A percentile compares a stretch with the other conserved stretches of the same genome.
phyloP scores from a whole-genome alignment of 2,888 invertebrate genomes.

The Mesochorus sp. region DNA sequence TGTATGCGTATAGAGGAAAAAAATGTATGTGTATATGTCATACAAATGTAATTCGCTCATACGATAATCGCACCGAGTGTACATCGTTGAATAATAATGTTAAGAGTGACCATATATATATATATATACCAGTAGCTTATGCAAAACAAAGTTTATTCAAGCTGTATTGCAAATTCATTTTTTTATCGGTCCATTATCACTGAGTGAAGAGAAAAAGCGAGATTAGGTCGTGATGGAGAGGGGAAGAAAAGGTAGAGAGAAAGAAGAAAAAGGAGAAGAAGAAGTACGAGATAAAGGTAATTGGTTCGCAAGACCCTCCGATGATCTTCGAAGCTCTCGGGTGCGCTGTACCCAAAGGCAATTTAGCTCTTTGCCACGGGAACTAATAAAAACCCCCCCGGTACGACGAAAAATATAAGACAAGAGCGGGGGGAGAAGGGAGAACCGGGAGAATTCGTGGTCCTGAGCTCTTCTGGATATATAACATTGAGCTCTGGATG shows the following conservation, averaged over 20 bases:
- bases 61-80: too few species aligned
- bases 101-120: too few species aligned
- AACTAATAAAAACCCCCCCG: constrained; percentile 67
- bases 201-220: constrained; percentile 40
- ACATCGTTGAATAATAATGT: too few species aligned
- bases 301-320: constrained; percentile 66
- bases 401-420: constrained; percentile 63
- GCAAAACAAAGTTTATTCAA: neutral
- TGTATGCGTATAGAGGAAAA: too few species aligned
- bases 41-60: constrained; percentile 7
- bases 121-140: too few species aligned
- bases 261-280: constrained; percentile 50
- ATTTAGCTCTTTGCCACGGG: constrained; percentile 66
- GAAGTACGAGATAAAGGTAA: constrained; percentile 65
- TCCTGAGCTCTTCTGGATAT: constrained; percentile 11
- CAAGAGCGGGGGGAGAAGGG: constrained; percentile 1
- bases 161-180: constrained; percentile 8
- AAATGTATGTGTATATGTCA: constrained; percentile 19
- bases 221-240: constrained; percentile 18
- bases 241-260: constrained; percentile 26
- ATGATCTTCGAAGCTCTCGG: constrained; percentile 64
- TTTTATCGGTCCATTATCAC: constrained; percentile 39
- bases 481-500: constrained; percentile 48
- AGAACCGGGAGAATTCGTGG: constrained; percentile 32
- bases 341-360: constrained; percentile 59